Evolutionary conservation across 23 tunicate genomes (phyloP).

Genomic region (Oikopleura vanhoeffeni): DNA sequence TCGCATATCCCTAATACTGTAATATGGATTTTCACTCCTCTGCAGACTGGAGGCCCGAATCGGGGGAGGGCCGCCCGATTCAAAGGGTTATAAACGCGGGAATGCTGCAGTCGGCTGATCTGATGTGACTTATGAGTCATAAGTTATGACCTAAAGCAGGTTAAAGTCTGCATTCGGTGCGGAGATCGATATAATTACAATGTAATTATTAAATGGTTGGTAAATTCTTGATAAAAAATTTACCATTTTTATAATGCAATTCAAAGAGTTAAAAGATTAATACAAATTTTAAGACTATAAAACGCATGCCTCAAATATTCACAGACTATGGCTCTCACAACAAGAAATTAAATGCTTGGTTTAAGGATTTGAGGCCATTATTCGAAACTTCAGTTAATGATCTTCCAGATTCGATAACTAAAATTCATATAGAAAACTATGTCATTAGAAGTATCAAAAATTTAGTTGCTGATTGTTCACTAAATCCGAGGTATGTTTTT

Average conservation of each 20-base stretch:
- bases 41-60: too few relatives aligned
- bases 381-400: background rate
- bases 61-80: too few relatives aligned
- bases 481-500: background rate
- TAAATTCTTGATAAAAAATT: background rate
- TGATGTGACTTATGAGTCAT: background rate
- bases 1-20: too few relatives aligned
- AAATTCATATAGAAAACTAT: background rate
- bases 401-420: background rate
- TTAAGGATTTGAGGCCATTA: background rate
- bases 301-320: background rate
- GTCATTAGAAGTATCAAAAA: background rate
- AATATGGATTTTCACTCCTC: too few relatives aligned
- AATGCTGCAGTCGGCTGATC: background rate
- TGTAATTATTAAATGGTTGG: background rate
- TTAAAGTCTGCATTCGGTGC: too few relatives aligned
- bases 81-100: background rate
- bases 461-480: background rate
- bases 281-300: background rate
- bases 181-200: too few relatives aligned
- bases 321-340: background rate
- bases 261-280: too few relatives aligned
- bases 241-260: too few relatives aligned
- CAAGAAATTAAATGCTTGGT: background rate
- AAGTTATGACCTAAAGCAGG: too few relatives aligned